Evolutionary conservation across 2,113 vertebrate species (phyloP).

Genomic region (Microtus ochrogaster): DNA sequence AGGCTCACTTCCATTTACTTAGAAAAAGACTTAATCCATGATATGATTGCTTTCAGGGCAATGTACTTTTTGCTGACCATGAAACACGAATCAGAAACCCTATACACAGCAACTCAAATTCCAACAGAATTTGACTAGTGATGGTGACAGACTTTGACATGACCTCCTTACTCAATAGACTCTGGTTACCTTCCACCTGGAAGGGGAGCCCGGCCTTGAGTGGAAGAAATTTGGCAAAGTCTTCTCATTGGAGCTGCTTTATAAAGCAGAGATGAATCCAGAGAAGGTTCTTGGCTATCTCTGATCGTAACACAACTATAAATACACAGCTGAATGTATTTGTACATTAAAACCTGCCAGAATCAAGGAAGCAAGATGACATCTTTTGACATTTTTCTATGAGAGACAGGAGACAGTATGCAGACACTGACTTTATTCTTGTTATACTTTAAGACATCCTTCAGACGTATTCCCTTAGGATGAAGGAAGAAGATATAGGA

Average conservation of each 20-base stretch:
- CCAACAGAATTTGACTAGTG: background rate
- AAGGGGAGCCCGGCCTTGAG: background rate
- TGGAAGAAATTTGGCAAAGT: constrained; percentile 33
- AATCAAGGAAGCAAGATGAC: constrained; percentile 5
- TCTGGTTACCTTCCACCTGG: constrained; percentile 4
- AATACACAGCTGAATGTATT: background rate
- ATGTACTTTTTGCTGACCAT: constrained; percentile 28
- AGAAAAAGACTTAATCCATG: constrained; percentile 65
- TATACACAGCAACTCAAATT: constrained; percentile 53
- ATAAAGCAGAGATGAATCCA: background rate
- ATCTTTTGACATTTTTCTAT: constrained; percentile 19
- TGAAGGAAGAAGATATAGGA: background rate
- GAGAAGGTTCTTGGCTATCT: background rate
- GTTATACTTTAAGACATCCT: background rate
- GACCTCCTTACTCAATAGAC: background rate
- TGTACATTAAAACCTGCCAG: background rate
- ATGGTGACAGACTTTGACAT: constrained; percentile 45
- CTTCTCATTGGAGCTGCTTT: constrained; percentile 14
- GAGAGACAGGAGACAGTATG: background rate
- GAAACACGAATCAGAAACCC: constrained; percentile 52
- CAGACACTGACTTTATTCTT: background rate
- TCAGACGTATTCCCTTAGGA: background rate
- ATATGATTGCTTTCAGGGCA: constrained; percentile 39
- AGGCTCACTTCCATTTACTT: constrained; percentile 50
- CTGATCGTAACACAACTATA: constrained; percentile 9